phyloP scores from a whole-genome alignment of 2,113 vertebrate species.

The Petrocephalus zakoni region DNA sequence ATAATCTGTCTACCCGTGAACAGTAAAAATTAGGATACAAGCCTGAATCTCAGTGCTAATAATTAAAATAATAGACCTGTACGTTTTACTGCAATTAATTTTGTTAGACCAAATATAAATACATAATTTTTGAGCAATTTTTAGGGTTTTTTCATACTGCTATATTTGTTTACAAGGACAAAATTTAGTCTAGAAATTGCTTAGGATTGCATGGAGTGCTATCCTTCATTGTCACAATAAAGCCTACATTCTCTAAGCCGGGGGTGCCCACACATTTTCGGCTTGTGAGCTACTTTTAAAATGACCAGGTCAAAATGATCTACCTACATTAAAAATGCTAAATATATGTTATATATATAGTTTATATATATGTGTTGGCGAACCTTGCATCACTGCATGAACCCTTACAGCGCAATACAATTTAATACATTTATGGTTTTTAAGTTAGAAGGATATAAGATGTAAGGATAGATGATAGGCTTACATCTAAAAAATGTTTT shows the following conservation, averaged over 20 bases:
- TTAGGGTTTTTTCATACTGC: background rate
- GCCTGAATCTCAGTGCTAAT: background rate
- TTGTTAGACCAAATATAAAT: background rate
- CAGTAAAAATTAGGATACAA: background rate
- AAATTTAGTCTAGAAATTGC: background rate
- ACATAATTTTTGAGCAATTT: background rate
- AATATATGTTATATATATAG: too few relatives aligned
- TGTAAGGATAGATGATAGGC: too few relatives aligned
- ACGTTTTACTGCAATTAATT: background rate
- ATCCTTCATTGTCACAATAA: background rate
- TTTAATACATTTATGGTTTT: too few relatives aligned
- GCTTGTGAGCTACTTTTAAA: too few relatives aligned
- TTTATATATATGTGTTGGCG: too few relatives aligned
- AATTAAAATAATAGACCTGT: background rate
- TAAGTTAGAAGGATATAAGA: too few relatives aligned
- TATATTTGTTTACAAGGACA: background rate
- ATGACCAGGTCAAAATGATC: too few relatives aligned
- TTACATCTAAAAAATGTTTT: too few relatives aligned
- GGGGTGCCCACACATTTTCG: too few relatives aligned
- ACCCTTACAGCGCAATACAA: too few relatives aligned
- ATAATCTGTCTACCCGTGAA: background rate
- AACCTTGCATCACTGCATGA: too few relatives aligned
- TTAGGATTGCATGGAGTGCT: background rate
- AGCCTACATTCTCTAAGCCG: background rate
- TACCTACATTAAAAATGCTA: too few relatives aligned